A percentile compares a stretch with the other conserved stretches of the same genome.
Evolutionary conservation across 1,140 invertebrate genomes (phyloP).

Genomic region (Aporrectodea caliginosa): DNA sequence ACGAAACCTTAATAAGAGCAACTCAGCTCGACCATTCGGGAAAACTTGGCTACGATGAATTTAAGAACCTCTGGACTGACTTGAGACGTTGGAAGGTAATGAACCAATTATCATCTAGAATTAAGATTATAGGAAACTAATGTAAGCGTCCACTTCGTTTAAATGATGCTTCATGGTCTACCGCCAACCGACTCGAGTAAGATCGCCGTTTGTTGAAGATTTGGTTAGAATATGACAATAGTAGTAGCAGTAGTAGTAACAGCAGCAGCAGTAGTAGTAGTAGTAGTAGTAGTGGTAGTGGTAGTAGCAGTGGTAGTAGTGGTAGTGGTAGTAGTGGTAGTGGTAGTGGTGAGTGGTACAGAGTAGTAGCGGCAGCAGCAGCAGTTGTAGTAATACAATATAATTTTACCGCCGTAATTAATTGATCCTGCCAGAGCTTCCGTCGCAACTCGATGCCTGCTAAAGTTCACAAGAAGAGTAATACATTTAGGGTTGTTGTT

Average conservation of each 20-base stretch:
- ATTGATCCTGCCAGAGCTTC: no score
- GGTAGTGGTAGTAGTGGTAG: neutral
- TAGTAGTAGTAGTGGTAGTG: neutral
- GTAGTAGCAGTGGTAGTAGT: neutral
- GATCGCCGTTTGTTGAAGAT: neutral
- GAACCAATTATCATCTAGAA: no score
- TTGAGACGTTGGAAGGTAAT: constrained; percentile 78
- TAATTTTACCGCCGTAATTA: no score
- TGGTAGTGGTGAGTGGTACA: neutral
- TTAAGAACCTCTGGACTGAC: constrained; percentile 75
- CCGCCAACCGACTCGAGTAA: neutral
- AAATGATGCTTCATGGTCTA: no score
- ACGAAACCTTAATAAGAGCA: neutral
- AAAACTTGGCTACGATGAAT: constrained; percentile 89
- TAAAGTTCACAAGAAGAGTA: no score
- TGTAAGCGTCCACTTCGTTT: no score
- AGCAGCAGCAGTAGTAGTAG: no score
- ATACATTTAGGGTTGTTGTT: no score
- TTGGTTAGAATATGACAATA: neutral
- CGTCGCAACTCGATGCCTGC: no score
- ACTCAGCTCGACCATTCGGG: constrained; percentile 22
- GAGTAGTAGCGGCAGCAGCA: neutral
- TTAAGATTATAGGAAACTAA: no score
- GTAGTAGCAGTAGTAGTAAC: no score
- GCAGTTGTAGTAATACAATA: constrained; percentile 12